Conservation (phyloP, 2,888 invertebrate genomes). For the Gari tellinella region DNA sequence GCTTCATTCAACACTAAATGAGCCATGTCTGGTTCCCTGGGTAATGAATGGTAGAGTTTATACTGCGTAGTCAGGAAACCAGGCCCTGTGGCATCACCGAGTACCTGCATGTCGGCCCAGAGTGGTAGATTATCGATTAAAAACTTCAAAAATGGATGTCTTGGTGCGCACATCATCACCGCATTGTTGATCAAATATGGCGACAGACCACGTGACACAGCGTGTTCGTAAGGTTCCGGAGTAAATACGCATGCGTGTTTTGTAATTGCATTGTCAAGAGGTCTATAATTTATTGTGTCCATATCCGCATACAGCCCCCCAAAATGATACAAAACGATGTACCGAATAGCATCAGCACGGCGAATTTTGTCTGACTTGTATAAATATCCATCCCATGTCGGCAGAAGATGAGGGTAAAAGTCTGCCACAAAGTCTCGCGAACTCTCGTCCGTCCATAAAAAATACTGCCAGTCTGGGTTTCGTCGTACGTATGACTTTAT, state of each 20-base stretch:
- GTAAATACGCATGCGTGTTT: conserved; percentile 69
- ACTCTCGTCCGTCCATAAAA: conserved; percentile 69
- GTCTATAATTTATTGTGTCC: conserved; percentile 71
- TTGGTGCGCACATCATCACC: conserved; percentile 64
- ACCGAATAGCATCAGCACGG: conserved; percentile 75
- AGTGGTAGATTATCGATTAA: conserved; percentile 60
- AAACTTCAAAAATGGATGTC: conserved; percentile 70
- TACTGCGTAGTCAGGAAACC: conserved; percentile 59
- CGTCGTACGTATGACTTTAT: conserved; percentile 54
- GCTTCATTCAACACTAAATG: not conserved
- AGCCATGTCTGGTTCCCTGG: not conserved
- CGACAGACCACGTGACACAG: conserved; percentile 61
- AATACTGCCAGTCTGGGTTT: conserved; percentile 69
- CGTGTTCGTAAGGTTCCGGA: conserved; percentile 71
- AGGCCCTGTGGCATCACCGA: conserved; percentile 69
- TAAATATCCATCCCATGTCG: conserved; percentile 67
- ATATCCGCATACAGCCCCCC: conserved; percentile 79
- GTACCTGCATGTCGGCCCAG: conserved; percentile 59
- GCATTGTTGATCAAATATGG: conserved; percentile 69
- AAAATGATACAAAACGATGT: conserved; percentile 74
- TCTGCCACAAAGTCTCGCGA: conserved; percentile 52
- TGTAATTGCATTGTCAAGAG: conserved; percentile 60
- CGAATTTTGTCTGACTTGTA: conserved; percentile 61
- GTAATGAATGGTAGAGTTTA: conserved; percentile 18
- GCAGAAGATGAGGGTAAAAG: conserved; percentile 47